Evolutionary conservation across 2,113 vertebrate genomes (phyloP).

Genomic region (Mandrillus leucophaeus): DNA sequence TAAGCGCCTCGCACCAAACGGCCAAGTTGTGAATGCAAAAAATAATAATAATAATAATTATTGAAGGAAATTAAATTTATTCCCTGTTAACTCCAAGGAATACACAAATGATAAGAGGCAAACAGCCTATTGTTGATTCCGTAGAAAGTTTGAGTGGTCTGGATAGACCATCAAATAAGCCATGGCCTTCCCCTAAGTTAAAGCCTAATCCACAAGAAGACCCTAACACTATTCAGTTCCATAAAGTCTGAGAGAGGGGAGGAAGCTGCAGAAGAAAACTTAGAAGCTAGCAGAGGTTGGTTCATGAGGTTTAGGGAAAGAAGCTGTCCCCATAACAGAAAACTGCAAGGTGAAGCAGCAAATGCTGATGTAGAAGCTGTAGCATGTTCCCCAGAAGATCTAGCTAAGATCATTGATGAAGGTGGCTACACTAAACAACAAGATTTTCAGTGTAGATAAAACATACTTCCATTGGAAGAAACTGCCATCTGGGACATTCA

Average conservation of each 20-base stretch:
- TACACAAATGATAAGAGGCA: neutral
- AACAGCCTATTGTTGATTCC: neutral
- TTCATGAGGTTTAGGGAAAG: neutral
- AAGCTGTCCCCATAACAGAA: neutral
- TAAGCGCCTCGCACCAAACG: neutral
- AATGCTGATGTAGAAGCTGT: neutral
- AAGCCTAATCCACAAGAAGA: neutral
- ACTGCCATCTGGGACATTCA: neutral
- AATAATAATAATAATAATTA: neutral
- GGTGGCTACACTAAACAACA: neutral
- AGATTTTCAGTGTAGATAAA: neutral
- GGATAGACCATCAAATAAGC: neutral
- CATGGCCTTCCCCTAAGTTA: neutral
- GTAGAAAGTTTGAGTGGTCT: neutral
- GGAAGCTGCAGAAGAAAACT: neutral
- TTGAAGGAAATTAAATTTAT: neutral
- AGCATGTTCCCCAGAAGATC: neutral
- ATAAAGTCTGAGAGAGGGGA: neutral
- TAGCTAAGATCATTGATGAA: neutral
- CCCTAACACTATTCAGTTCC: neutral
- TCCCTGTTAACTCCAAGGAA: neutral
- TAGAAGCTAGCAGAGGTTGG: neutral
- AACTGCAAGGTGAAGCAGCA: neutral
- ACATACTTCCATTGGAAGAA: neutral
- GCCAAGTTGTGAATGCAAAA: neutral